Base-by-base conservation (phyloP, 1,140 invertebrate species). In the Panulirus ornatus region DNA sequence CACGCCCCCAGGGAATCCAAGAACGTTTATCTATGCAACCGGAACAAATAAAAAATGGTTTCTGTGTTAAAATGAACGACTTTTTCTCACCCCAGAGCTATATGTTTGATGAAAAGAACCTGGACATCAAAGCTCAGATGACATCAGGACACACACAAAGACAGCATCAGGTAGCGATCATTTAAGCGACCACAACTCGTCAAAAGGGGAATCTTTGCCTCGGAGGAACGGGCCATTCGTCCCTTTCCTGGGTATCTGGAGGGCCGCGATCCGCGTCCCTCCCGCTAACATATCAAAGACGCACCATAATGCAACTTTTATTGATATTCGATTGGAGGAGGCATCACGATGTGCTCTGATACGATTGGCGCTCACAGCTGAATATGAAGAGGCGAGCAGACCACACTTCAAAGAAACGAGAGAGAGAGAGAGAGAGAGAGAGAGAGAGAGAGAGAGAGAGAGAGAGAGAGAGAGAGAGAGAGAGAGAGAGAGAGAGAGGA, bases 251-350 rank as follows among this genome's bases (percentile, higher is more conserved):
- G 3, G 5, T 66, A 2, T 19, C 58, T 66, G 3, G n/a, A 0
- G n/a, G 22, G 58, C 5, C 3, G 54, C 16, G 19, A 58, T 16
- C 51, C 0, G 3, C 58, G 0, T 27, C 58, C 1, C 27, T 1
- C n/a, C 22, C 14, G 58, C 58, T 66, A 66, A 66, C 58, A 66
- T 66, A 66, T 66, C 58, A 66, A 30, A 30, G 58, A 27, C 1
- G 58, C 6, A 3, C 58, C 58, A 66, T 66, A 66, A 66, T 66
- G 30, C 58, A 66, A 66, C 58, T 66, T 66, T 66, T 66, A 66
- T 66, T 66, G 58, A 66, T 66, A 66, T 66, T 30, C 58, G 58
- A 66, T 66, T 66, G 58, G 30, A 66, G 58, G 22, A 66, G 58
- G n/a, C 58, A 30, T 30, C 58, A 66, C 3, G 58, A 66, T 27